phyloP scores from a whole-genome alignment of 2,113 vertebrate genomes.

The Odontesthes bonariensis region DNA sequence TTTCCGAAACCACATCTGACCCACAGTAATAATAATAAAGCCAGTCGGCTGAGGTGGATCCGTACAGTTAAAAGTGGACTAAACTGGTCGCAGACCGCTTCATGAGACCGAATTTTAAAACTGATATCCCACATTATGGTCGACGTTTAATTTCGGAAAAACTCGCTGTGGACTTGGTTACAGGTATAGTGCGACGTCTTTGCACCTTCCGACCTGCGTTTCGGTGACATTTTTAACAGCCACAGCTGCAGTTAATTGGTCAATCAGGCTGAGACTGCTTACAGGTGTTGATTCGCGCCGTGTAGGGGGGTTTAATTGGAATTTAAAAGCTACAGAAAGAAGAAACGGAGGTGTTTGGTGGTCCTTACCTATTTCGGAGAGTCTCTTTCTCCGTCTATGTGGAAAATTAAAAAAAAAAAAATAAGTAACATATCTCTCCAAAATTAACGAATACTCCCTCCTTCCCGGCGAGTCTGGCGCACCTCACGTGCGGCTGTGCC shows the following conservation, averaged over 20 bases:
- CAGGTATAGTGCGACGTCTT: not conserved
- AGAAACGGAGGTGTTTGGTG: not conserved
- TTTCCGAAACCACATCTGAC: constrained; percentile 1
- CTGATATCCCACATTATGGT: constrained; percentile 16
- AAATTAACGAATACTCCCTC: constrained; percentile 50
- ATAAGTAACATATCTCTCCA: not conserved
- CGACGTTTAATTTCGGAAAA: not conserved
- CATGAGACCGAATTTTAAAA: not conserved
- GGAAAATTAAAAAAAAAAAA: not conserved
- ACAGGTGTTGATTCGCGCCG: constrained; percentile 57
- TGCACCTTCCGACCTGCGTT: not conserved
- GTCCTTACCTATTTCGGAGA: constrained; percentile 59
- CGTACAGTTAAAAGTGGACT: constrained; percentile 2
- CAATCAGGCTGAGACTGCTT: constrained; percentile 32
- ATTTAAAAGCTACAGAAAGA: not conserved
- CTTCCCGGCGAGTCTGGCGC: constrained; percentile 43
- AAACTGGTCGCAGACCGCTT: not conserved
- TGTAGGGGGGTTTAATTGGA: not conserved
- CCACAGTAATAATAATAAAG: not conserved
- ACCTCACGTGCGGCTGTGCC: constrained; percentile 47
- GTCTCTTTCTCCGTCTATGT: constrained; percentile 7
- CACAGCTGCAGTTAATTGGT: constrained; percentile 34
- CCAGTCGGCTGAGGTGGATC: not conserved
- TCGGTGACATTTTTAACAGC: not conserved
- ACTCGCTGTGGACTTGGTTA: no score